Percentiles rank a stretch among this genome's conserved stretches.
phyloP scores from a whole-genome alignment of 2,113 vertebrate species.

The Galemys pyrenaicus region DNA sequence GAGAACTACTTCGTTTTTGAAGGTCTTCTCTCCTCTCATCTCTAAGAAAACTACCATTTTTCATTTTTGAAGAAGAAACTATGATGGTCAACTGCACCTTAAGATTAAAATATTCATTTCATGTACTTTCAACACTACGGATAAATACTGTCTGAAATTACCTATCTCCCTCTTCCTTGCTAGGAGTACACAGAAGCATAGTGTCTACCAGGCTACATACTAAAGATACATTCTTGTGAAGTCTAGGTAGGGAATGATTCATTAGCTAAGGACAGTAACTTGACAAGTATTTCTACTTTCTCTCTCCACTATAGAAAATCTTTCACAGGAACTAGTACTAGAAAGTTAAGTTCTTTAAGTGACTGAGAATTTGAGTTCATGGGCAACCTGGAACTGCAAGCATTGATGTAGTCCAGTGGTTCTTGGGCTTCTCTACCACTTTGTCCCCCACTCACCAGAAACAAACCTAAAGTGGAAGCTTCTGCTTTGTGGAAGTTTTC shows the following conservation, averaged over 20 bases:
- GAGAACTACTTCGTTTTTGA: background rate
- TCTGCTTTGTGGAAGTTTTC: background rate
- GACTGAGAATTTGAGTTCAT: background rate
- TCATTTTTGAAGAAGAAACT: slow-evolving; percentile 31
- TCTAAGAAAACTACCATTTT: slow-evolving; percentile 7
- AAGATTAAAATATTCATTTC: background rate
- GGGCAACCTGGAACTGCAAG: background rate
- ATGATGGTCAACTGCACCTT: background rate
- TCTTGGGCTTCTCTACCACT: background rate
- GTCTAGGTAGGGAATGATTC: background rate
- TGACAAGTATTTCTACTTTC: slow-evolving; percentile 1
- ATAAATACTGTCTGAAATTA: background rate
- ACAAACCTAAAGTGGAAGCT: background rate
- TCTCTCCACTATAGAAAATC: background rate
- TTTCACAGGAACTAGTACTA: background rate
- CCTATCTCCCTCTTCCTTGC: background rate
- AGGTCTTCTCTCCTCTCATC: background rate
- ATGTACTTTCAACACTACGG: slow-evolving; percentile 32
- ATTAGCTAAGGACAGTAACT: background rate
- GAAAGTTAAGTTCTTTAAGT: background rate
- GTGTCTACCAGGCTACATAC: background rate
- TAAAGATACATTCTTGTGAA: background rate
- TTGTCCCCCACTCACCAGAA: background rate
- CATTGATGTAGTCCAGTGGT: background rate
- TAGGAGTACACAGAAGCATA: background rate